Conservation (phyloP, 23 tunicate species). For the Clavelina lepadiformis region DNA sequence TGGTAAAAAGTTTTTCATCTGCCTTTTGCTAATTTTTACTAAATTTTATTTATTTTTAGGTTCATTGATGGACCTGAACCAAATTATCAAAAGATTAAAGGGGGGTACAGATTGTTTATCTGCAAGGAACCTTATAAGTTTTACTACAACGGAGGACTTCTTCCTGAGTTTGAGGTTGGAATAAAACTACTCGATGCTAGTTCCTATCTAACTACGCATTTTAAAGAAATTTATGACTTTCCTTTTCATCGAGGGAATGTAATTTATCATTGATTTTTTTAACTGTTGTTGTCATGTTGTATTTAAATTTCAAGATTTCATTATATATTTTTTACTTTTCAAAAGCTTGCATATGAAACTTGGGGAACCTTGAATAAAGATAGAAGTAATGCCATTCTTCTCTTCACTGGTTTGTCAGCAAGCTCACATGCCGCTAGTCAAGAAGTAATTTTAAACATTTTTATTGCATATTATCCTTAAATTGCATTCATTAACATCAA, state of each 20-base stretch:
- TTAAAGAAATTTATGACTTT: neutral
- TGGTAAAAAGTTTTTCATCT: no score
- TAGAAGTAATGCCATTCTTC: constrained; percentile 67
- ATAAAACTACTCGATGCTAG: neutral
- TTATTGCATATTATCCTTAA: neutral
- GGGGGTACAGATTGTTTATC: constrained; percentile 51
- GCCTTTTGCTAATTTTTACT: no score
- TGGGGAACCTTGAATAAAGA: constrained; percentile 88
- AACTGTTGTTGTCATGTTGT: neutral
- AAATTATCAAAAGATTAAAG: constrained; percentile 37
- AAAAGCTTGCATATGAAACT: constrained; percentile 86
- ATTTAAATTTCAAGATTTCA: neutral
- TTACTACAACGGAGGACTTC: constrained; percentile 66
- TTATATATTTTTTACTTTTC: neutral
- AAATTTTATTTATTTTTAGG: constrained; percentile 22
- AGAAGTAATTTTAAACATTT: constrained; percentile 57
- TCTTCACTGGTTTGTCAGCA: constrained; percentile 87
- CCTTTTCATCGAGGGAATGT: neutral
- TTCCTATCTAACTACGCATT: neutral
- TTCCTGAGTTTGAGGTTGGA: constrained; percentile 60
- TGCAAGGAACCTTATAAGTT: constrained; percentile 55
- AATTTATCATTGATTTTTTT: neutral
- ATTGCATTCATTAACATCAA: neutral
- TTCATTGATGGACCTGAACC: constrained; percentile 89
- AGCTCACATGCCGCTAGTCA: constrained; percentile 90